phyloP scores from a whole-genome alignment of 64 coral and sea anemone species.

The Porites australiensis region DNA sequence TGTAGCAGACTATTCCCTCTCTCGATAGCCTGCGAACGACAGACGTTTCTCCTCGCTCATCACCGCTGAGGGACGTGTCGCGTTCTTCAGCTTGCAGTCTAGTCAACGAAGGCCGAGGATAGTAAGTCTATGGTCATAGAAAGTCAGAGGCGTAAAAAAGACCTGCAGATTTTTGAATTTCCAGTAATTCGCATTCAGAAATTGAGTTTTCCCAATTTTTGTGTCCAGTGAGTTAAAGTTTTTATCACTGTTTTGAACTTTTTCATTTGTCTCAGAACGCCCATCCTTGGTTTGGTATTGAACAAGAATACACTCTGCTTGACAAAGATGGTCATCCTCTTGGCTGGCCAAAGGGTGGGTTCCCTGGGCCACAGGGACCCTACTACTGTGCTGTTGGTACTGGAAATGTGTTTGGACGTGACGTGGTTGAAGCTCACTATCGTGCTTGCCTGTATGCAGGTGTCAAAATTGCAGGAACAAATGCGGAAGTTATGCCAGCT shows the following conservation, averaged over 20 bases:
- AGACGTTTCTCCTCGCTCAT: too few species aligned
- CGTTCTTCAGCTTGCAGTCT: too few species aligned
- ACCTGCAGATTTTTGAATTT: too few species aligned
- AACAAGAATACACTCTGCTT: conserved; percentile 98
- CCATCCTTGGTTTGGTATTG: conserved; percentile 98
- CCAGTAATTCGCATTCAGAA: too few species aligned
- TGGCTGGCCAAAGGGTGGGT: conserved; percentile 98
- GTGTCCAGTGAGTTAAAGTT: too few species aligned
- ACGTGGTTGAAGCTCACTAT: conserved; percentile 98
- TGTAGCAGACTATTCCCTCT: too few species aligned
- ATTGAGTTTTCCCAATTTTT: too few species aligned
- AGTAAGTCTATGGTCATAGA: too few species aligned
- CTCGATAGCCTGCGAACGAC: too few species aligned
- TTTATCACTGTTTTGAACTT: background rate
- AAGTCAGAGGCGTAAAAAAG: too few species aligned
- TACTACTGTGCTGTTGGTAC: conserved; percentile 99
- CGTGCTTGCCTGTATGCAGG: conserved; percentile 96
- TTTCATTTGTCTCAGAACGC: conserved; percentile 17
- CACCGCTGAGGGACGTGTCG: too few species aligned
- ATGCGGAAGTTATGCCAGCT: conserved; percentile 99
- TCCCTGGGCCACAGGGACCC: conserved; percentile 96
- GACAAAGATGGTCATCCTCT: conserved; percentile 95
- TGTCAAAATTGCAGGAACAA: conserved; percentile 99
- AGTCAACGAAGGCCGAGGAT: too few species aligned
- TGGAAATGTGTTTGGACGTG: conserved; percentile 92